Base-by-base conservation (phyloP, 2,113 vertebrate genomes). In the Paramormyrops kingsleyae region DNA sequence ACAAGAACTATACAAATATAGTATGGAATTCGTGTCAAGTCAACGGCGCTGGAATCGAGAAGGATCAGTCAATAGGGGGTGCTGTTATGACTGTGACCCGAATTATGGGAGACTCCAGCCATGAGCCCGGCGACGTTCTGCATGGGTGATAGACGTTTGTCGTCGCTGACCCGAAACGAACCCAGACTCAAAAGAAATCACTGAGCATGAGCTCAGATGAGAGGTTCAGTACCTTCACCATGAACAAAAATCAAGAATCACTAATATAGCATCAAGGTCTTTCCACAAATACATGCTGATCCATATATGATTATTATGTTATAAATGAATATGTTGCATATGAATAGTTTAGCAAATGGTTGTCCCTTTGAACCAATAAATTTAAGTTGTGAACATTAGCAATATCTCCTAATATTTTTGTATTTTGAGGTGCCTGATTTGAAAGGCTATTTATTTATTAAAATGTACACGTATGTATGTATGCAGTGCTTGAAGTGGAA, bases 11-110 rank as follows among this genome's bases (percentile, higher is more conserved):
- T 70, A 70, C 27, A 31, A 62, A n/a, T 9, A 52, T 27, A 27
- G 89, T 74, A 24, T 47, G 47, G 62, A 90, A 66, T 85, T 80
- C 74, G 21, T 17, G 89, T 56, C 66, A 47, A 70, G 66, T 56
- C 77, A 83, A 66, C 12, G 49, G 53, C 49, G 6, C 89, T 46
- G 62, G 62, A 31, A 3, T 70, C 4, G 10, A 31, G 62, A 70
- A 17, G 42, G 89, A 86, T 88, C 66, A 77, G 66, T 46, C 85
- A 83, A 24, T 70, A 31, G 53, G 52, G 89, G 86, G 42, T 13
- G 17, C 35, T 80, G 85, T 56, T 53, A 31, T 15, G 87, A 62
- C 35, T 21, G 35, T 31, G 21, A 88, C 66, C 86, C 10, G 19
- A 53, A 70, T 49, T 70, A 42, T n/a, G 49, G 66, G 35, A 85